Evolutionary conservation across 2,888 invertebrate genomes (phyloP).

Genomic region (Apotomis turbidana): DNA sequence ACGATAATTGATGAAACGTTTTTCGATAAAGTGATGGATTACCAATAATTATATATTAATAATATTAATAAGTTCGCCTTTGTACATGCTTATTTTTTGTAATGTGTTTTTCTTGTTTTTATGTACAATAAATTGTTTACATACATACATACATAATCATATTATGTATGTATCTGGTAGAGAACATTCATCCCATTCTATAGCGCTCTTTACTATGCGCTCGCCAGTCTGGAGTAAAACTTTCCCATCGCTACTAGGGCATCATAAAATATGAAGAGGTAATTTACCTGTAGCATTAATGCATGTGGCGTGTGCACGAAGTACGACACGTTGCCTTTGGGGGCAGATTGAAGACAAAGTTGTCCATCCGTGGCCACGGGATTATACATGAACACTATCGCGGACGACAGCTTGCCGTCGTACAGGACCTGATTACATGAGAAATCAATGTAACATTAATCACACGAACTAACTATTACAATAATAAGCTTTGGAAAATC

Average conservation of each 20-base stretch:
- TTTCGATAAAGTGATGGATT: too few species aligned
- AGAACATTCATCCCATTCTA: not conserved
- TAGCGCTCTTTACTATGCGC: not conserved
- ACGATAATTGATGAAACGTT: too few species aligned
- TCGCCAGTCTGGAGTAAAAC: slow-evolving; percentile 1
- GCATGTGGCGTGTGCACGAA: slow-evolving; percentile 99
- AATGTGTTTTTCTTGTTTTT: too few species aligned
- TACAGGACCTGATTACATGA: slow-evolving; percentile 91
- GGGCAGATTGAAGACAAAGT: slow-evolving; percentile 98
- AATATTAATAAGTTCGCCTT: too few species aligned
- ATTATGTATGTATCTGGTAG: not conserved
- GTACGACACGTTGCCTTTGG: slow-evolving; percentile 98
- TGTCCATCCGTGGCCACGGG: slow-evolving; percentile 99
- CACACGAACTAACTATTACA: not conserved
- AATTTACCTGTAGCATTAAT: slow-evolving; percentile 96
- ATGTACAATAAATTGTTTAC: too few species aligned
- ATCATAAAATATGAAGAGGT: slow-evolving; percentile 46
- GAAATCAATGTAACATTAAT: slow-evolving; percentile 10
- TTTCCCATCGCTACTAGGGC: slow-evolving; percentile 49
- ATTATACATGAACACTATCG: slow-evolving; percentile 99
- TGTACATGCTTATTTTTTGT: too few species aligned
- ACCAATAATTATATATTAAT: too few species aligned
- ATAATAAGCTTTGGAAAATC: slow-evolving; percentile 23
- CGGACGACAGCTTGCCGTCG: slow-evolving; percentile 98
- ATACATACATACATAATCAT: too few species aligned